Conservation (phyloP, 2,113 vertebrate species). For the Podarcis cretensis region DNA sequence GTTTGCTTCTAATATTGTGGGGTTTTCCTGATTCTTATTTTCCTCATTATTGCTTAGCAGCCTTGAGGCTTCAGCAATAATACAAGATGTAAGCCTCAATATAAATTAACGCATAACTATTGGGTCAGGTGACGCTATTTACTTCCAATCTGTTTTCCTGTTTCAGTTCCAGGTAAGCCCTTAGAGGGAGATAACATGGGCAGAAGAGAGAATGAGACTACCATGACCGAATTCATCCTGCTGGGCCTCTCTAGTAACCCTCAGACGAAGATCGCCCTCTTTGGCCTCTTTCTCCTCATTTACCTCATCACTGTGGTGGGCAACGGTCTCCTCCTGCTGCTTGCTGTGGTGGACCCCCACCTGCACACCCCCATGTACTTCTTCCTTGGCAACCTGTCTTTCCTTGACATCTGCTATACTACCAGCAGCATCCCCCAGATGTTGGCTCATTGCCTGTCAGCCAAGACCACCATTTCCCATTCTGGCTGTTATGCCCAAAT, state of each 20-base stretch:
- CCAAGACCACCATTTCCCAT: slow-evolving; percentile 27
- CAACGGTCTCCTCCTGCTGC: slow-evolving; percentile 9
- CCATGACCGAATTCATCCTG: slow-evolving; percentile 38
- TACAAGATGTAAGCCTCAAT: background rate
- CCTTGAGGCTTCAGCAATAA: background rate
- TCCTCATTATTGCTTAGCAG: background rate
- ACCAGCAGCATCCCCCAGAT: slow-evolving; percentile 23
- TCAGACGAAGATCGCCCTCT: slow-evolving; percentile 32
- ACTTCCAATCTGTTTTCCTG: background rate
- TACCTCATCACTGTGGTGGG: slow-evolving; percentile 39
- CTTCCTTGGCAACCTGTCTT: slow-evolving; percentile 8
- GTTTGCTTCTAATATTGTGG: background rate
- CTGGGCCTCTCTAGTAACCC: slow-evolving; percentile 30
- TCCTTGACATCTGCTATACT: slow-evolving; percentile 17
- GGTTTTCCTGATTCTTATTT: no score
- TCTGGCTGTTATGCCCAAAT: slow-evolving; percentile 12
- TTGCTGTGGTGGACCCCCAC: slow-evolving; percentile 1
- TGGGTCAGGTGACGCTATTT: background rate
- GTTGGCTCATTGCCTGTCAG: slow-evolving; percentile 24
- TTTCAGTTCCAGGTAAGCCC: background rate
- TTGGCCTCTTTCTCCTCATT: slow-evolving; percentile 28
- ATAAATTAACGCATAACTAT: background rate
- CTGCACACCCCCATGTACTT: slow-evolving; percentile 19
- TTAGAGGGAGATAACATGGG: slow-evolving; percentile 16
- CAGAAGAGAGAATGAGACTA: background rate